Conservation (phyloP, 2,113 vertebrate species). For the Plecotus auritus region DNA sequence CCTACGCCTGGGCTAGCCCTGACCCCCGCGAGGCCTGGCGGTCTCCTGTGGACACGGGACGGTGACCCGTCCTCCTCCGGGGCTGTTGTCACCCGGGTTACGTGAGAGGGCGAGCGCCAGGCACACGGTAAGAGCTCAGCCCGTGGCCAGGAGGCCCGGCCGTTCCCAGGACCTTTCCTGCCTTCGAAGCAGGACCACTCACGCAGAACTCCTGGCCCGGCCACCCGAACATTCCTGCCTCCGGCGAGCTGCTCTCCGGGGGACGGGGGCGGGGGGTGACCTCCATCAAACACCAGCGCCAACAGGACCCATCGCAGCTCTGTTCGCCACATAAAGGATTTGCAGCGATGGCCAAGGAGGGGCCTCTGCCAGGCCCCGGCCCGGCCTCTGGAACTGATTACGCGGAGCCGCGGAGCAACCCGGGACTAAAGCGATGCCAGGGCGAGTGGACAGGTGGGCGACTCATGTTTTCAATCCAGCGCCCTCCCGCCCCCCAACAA, state of each 20-base stretch:
- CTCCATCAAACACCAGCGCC: not conserved
- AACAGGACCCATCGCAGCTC: conserved; percentile 47
- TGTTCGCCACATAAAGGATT: conserved; percentile 71
- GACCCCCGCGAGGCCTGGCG: not conserved
- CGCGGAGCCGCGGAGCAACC: conserved; percentile 77
- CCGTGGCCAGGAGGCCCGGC: not conserved
- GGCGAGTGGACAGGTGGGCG: conserved; percentile 76
- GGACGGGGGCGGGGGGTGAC: not conserved
- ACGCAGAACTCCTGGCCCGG: not conserved
- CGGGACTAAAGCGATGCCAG: conserved; percentile 81
- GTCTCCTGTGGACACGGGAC: not conserved
- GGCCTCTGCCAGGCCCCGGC: conserved; percentile 69
- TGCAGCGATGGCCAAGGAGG: conserved; percentile 76
- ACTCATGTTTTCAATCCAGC: conserved; percentile 81
- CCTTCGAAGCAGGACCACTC: not conserved
- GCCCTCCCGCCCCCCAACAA: conserved; percentile 61
- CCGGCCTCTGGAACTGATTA: conserved; percentile 84
- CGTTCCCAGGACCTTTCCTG: not conserved
- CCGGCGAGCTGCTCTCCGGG: not conserved
- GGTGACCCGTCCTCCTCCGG: fast-evolving
- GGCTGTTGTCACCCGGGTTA: fast-evolving
- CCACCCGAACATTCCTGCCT: not conserved
- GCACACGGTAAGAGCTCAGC: not conserved
- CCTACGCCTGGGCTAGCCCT: not conserved
- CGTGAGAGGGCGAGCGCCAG: fast-evolving